A percentile compares a stretch with the other conserved stretches of the same genome.
These are phyloP conservation scores for Hypotaenidia okinawae DNA, from an alignment of 2,797 vertebrate species.

Conservation along the genomic window DNA sequence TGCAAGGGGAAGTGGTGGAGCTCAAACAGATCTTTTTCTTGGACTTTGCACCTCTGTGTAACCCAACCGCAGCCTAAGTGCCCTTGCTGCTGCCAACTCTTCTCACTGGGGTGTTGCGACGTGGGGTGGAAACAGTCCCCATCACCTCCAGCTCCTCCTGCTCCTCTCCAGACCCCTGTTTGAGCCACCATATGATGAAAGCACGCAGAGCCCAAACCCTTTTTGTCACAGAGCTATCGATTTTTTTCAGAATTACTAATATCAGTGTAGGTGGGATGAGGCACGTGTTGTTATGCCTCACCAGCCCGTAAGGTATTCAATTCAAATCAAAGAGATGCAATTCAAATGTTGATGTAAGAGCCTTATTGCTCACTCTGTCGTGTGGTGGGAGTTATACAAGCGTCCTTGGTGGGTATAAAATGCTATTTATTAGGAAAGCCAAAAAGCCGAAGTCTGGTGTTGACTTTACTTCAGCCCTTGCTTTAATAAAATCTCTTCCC, in stretches of 20 bases:
- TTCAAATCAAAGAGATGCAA: neutral
- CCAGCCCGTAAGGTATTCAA: neutral
- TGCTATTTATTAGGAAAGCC: neutral
- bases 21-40: neutral
- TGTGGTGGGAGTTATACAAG: neutral
- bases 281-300: neutral
- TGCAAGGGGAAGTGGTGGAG: neutral
- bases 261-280: neutral
- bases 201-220: fast-evolving
- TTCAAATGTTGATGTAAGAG: neutral
- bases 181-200: neutral
- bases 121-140: neutral
- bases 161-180: neutral
- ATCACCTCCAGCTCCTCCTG: fast-evolving
- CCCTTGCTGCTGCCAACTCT: neutral
- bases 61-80: neutral
- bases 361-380: neutral
- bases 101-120: neutral
- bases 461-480: neutral
- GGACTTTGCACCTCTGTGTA: neutral
- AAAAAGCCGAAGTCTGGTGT: neutral
- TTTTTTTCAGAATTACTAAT: neutral
- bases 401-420: neutral
- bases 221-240: neutral
- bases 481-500: neutral